These are phyloP conservation scores for Marasmarcha lunaedactyla DNA, from an alignment of 2,888 invertebrate genomes.

Conservation along the genomic window DNA sequence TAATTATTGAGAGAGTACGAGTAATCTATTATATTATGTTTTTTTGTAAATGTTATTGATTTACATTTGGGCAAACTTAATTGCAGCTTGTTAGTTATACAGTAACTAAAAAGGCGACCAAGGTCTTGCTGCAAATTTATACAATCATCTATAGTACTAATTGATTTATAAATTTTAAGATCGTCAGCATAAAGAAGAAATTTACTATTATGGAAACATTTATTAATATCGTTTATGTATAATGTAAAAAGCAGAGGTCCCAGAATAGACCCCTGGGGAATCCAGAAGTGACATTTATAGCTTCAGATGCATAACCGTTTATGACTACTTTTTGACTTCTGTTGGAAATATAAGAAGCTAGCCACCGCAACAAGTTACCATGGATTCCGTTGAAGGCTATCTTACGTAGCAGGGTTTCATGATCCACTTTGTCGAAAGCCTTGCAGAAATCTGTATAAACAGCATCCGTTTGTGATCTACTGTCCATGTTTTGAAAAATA, in stretches of 20 bases:
- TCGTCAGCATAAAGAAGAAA: not conserved
- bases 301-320: constrained; percentile 2
- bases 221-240: not conserved
- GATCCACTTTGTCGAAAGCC: not conserved
- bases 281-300: not conserved
- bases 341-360: constrained; percentile 10
- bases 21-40: too few relatives aligned
- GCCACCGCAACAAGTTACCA: constrained; percentile 8
- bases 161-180: not conserved
- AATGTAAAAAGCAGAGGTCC: not conserved
- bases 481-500: too few relatives aligned
- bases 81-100: not conserved
- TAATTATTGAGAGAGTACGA: too few relatives aligned
- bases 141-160: not conserved
- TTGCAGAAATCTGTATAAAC: not conserved
- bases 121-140: not conserved
- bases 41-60: not conserved
- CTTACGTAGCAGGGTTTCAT: not conserved
- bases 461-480: too few relatives aligned
- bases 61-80: not conserved
- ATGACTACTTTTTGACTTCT: constrained; percentile 8
- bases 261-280: constrained; percentile 6
- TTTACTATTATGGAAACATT: not conserved
- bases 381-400: constrained; percentile 9
- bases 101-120: not conserved